These are phyloP conservation scores for Drosophila monieri DNA, from an alignment of 2,888 invertebrate genomes.

Conservation along the genomic window DNA sequence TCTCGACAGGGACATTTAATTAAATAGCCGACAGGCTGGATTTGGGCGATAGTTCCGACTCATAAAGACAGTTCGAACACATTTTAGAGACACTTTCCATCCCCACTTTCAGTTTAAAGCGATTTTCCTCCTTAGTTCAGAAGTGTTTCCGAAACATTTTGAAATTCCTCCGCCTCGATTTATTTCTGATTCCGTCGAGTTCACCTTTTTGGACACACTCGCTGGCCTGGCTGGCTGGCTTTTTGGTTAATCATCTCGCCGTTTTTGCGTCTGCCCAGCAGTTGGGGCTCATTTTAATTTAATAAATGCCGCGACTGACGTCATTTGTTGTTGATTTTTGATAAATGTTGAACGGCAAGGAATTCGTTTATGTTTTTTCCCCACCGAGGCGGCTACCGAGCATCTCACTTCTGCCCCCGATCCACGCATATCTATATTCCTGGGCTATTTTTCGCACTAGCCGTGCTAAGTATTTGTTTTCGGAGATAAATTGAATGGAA, in stretches of 20 bases:
- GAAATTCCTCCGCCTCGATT: constrained; percentile 15
- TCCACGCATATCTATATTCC: constrained; percentile 37
- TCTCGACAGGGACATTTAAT: constrained; percentile 24
- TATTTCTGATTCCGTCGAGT: constrained; percentile 14
- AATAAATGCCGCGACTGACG: constrained; percentile 69
- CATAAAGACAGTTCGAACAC: background rate
- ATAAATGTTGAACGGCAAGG: constrained; percentile 58
- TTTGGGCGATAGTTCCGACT: background rate
- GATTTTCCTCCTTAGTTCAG: background rate
- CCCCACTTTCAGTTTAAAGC: background rate
- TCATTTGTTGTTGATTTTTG: constrained; percentile 63
- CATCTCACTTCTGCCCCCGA: constrained; percentile 49
- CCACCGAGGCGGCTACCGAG: constrained; percentile 31
- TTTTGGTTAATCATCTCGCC: constrained; percentile 40
- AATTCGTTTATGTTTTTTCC: constrained; percentile 28
- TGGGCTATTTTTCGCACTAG: background rate
- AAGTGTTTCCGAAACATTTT: constrained; percentile 26
- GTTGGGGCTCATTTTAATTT: constrained; percentile 48
- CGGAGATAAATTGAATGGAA: constrained; percentile 46
- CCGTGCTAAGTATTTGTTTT: constrained; percentile 44
- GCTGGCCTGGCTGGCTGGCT: constrained; percentile 7
- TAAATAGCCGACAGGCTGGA: constrained; percentile 9
- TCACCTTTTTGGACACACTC: constrained; percentile 41
- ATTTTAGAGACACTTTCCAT: constrained; percentile 12
- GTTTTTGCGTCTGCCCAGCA: constrained; percentile 21